Evolutionary conservation across 1,140 invertebrate species (phyloP).

Genomic region (Anastrepha obliqua): DNA sequence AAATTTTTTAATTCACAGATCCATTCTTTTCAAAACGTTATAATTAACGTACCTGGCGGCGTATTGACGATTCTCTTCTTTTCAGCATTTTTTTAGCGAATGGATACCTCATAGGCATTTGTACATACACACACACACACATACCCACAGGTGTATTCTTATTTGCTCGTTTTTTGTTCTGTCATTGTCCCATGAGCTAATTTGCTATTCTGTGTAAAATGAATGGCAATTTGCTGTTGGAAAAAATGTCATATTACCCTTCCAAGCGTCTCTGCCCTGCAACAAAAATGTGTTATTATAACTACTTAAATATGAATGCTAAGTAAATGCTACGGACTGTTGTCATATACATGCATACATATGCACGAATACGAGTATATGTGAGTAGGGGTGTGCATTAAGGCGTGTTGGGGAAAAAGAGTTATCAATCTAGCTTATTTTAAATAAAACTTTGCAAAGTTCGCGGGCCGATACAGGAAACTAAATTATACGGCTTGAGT

Average conservation of each 20-base stretch:
- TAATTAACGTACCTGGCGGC: constrained; percentile 25
- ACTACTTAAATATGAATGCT: background rate
- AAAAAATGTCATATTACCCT: background rate
- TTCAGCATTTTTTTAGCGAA: background rate
- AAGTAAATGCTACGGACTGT: background rate
- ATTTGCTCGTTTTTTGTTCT: background rate
- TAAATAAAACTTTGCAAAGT: too few relatives aligned
- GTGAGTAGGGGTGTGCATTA: too few relatives aligned
- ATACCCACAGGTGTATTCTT: background rate
- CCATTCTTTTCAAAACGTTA: background rate
- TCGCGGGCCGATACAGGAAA: too few relatives aligned
- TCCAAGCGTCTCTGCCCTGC: background rate
- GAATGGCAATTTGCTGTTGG: background rate
- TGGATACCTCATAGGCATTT: background rate
- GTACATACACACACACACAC: too few relatives aligned
- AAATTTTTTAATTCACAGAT: too few relatives aligned
- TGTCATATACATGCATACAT: background rate
- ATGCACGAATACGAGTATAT: too few relatives aligned
- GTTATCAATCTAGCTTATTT: too few relatives aligned
- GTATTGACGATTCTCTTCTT: background rate
- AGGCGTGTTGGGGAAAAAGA: too few relatives aligned
- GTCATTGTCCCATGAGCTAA: constrained; percentile 35
- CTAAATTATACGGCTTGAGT: too few relatives aligned
- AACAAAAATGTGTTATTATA: background rate
- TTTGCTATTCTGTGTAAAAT: constrained; percentile 37